Evolutionary conservation across 2,797 vertebrate species (phyloP).

Genomic region (Spea hammondii): DNA sequence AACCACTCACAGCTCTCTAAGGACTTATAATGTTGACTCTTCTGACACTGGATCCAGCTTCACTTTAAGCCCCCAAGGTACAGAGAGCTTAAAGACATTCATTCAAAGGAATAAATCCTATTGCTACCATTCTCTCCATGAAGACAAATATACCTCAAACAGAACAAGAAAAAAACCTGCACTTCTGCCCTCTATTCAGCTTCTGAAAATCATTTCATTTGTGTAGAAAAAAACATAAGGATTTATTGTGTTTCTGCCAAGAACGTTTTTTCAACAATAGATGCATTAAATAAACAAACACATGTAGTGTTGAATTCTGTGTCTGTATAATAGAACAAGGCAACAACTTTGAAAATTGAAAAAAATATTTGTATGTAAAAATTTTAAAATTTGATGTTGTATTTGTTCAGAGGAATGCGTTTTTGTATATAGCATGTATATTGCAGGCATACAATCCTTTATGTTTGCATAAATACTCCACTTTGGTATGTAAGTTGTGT

Average conservation of each 20-base stretch:
- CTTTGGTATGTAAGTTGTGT: too few relatives aligned
- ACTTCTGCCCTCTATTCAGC: conserved; percentile 69
- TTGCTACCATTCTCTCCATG: conserved; percentile 64
- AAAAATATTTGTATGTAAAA: too few relatives aligned
- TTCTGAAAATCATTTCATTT: conserved; percentile 53
- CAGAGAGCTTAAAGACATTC: conserved; percentile 65
- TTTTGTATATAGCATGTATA: too few relatives aligned
- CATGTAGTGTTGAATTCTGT: neutral
- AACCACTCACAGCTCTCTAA: conserved; percentile 68
- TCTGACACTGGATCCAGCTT: conserved; percentile 77
- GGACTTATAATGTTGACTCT: conserved; percentile 75
- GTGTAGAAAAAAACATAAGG: conserved; percentile 47
- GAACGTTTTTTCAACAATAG: conserved; percentile 47
- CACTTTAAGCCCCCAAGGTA: conserved; percentile 72
- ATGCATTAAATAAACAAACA: conserved; percentile 45
- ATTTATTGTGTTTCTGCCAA: conserved; percentile 49
- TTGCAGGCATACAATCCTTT: too few relatives aligned
- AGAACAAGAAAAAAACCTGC: conserved; percentile 75
- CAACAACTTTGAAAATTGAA: too few relatives aligned
- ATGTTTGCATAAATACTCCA: too few relatives aligned
- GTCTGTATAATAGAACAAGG: too few relatives aligned
- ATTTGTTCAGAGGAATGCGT: too few relatives aligned
- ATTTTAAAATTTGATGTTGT: too few relatives aligned
- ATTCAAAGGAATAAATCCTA: conserved; percentile 67
- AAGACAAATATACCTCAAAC: conserved; percentile 63